Evolutionary conservation across 1,140 invertebrate species (phyloP).

Genomic region (Drosophila ohnishii): DNA sequence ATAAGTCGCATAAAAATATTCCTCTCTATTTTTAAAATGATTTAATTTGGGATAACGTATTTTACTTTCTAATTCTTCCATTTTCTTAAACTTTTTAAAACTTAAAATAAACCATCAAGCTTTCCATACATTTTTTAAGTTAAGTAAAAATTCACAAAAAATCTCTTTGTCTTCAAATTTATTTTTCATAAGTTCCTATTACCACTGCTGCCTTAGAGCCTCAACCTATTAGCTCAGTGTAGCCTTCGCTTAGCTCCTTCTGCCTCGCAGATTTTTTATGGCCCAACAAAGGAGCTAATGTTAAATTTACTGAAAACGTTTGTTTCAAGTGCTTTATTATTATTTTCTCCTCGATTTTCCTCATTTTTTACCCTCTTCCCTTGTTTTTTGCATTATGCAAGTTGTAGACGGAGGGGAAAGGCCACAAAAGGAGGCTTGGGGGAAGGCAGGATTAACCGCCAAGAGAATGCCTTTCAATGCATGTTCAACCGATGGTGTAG

Average conservation of each 20-base stretch:
- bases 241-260: slow-evolving; percentile 8
- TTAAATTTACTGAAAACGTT: slow-evolving; percentile 82
- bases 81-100: neutral
- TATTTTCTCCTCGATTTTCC: slow-evolving; percentile 53
- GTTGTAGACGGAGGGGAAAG: slow-evolving; percentile 18
- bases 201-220: no score
- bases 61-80: no score
- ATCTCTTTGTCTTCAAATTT: neutral
- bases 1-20: no score
- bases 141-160: neutral
- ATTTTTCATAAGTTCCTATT: neutral
- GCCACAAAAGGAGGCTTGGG: neutral
- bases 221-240: slow-evolving; percentile 4
- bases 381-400: slow-evolving; percentile 57
- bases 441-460: slow-evolving; percentile 16
- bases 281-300: slow-evolving; percentile 74
- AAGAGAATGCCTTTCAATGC: slow-evolving; percentile 54
- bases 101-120: neutral
- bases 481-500: slow-evolving; percentile 53
- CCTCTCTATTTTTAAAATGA: no score
- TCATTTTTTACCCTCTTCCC: slow-evolving; percentile 27
- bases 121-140: neutral
- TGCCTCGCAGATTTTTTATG: slow-evolving; percentile 66
- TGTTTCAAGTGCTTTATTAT: slow-evolving; percentile 81
- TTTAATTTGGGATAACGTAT: no score